A percentile compares a stretch with the other conserved stretches of the same genome.
Evolutionary conservation across 2,113 vertebrate genomes (phyloP).

Genomic region (Cricetomys ansorgei): DNA sequence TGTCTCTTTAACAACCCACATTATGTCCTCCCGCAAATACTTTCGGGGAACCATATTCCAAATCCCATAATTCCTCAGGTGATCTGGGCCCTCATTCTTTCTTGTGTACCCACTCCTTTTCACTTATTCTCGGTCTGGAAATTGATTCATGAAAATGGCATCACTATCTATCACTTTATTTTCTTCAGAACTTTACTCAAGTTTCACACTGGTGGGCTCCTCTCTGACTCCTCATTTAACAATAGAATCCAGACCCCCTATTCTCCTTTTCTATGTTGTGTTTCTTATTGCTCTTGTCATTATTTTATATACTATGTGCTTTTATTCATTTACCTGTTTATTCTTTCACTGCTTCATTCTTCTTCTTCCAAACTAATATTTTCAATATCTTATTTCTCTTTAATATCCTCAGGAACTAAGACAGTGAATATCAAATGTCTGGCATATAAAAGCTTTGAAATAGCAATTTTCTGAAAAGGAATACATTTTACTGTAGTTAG

Average conservation of each 20-base stretch:
- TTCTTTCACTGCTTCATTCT: slow-evolving; percentile 7
- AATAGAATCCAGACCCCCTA: not conserved
- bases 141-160: not conserved
- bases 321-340: not conserved
- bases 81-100: not conserved
- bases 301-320: not conserved
- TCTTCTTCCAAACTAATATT: not conserved
- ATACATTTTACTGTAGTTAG: slow-evolving; percentile 7
- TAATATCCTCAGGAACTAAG: not conserved
- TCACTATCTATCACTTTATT: not conserved
- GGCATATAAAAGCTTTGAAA: not conserved
- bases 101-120: not conserved
- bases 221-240: not conserved
- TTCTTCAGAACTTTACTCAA: not conserved
- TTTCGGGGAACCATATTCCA: not conserved
- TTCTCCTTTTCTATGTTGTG: not conserved
- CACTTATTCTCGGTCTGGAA: not conserved
- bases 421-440: not conserved
- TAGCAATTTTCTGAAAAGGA: slow-evolving; percentile 16
- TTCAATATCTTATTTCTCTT: not conserved
- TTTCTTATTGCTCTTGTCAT: not conserved
- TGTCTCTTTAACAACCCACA: not conserved
- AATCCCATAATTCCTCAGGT: not conserved
- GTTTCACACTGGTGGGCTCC: not conserved
- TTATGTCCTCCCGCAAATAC: not conserved